Percentiles rank a stretch among this genome's conserved stretches.
Conservation (phyloP, 1,140 invertebrate genomes). For the Spodoptera litura region DNA sequence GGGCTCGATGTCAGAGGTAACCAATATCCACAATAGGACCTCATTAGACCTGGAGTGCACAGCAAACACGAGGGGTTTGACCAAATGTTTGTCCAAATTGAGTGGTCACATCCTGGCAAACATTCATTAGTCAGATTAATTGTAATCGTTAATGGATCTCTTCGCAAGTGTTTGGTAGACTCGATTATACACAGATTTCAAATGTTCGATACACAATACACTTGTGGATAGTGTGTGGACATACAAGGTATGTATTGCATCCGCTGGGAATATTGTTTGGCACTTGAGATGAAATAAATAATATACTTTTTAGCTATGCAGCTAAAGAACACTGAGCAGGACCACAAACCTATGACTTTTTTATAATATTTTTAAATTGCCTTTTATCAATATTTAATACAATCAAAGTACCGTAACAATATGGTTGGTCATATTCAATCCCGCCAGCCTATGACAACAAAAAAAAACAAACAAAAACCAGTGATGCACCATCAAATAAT, state of each 20-base stretch:
- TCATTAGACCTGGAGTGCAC: slow-evolving; percentile 69
- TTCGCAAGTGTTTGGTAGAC: slow-evolving; percentile 43
- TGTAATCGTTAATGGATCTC: slow-evolving; percentile 70
- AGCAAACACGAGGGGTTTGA: slow-evolving; percentile 67
- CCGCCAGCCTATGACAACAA: too few relatives aligned
- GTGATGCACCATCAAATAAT: slow-evolving; percentile 36
- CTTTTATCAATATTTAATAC: background rate
- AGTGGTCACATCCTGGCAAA: slow-evolving; percentile 68
- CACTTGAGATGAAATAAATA: too few relatives aligned
- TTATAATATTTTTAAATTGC: too few relatives aligned
- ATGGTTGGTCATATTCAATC: background rate
- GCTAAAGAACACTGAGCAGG: too few relatives aligned
- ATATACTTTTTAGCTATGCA: too few relatives aligned
- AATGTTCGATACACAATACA: slow-evolving; percentile 26
- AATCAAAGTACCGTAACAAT: background rate
- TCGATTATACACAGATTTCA: slow-evolving; percentile 42
- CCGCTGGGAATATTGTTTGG: background rate
- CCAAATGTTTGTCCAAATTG: slow-evolving; percentile 65
- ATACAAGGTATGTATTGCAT: background rate
- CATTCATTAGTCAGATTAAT: slow-evolving; percentile 78
- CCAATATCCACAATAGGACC: slow-evolving; percentile 54
- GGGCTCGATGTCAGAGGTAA: slow-evolving; percentile 54
- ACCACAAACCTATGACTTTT: too few relatives aligned
- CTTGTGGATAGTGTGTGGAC: slow-evolving; percentile 2
- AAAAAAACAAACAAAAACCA: slow-evolving; percentile 11